phyloP scores from a whole-genome alignment of 2,888 invertebrate genomes.

The Rotaria magnacalcarata region DNA sequence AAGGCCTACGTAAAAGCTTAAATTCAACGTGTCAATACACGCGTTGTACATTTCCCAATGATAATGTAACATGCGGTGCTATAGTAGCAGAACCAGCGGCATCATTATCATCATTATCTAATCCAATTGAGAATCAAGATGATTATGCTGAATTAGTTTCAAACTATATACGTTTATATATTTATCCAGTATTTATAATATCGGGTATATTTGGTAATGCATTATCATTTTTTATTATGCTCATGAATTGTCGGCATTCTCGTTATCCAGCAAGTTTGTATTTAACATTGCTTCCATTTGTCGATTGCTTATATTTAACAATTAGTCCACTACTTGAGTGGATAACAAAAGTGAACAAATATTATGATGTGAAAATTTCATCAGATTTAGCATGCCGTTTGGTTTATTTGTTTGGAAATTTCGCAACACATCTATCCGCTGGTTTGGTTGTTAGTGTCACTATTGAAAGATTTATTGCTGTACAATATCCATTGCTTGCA shows the following conservation, averaged over 20 bases:
- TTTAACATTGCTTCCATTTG: conserved; percentile 4
- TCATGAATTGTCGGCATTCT: not conserved
- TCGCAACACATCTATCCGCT: conserved; percentile 15
- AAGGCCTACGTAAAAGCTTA: not conserved
- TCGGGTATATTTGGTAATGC: not conserved
- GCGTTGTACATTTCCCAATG: not conserved
- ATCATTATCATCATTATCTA: not conserved
- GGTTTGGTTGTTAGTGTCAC: conserved; percentile 14
- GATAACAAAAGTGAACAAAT: not conserved
- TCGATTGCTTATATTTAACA: conserved; percentile 7
- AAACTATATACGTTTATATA: not conserved
- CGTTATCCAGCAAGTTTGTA: conserved; percentile 21
- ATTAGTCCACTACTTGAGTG: not conserved
- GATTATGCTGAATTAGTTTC: not conserved
- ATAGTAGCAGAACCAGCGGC: no score
- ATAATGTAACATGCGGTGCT: not conserved
- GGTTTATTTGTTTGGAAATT: not conserved
- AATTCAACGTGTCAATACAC: not conserved
- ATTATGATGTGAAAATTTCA: not conserved
- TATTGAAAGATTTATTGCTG: conserved; percentile 18
- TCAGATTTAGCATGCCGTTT: not conserved
- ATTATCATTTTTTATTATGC: conserved; percentile 29
- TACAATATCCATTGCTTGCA: conserved; percentile 32
- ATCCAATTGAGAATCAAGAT: not conserved
- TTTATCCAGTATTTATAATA: not conserved